Evolutionary conservation across 2,888 invertebrate species (phyloP), one percentile per base, ranked within the genome.

Genomic region (Megamerina dolium): DNA sequence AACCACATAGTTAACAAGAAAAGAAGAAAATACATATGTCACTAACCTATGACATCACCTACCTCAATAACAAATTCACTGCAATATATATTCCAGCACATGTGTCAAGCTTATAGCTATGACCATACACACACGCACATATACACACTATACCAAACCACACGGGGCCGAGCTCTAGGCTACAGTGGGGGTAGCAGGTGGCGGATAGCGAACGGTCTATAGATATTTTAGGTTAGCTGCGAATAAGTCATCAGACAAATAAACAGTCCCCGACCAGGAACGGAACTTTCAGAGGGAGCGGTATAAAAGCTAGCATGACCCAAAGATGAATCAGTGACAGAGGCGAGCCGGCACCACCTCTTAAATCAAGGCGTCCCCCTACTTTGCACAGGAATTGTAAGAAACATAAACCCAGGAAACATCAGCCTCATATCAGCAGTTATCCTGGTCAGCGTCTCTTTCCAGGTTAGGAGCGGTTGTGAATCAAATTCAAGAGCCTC

Each of bases 251-350:
- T 30, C 12, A 30, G 30, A 30, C 13, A 30, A 30, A 30, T 30
- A 30, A 30, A 13, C 30, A 30, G 30, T 30, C 30, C 30, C 30
- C 30, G 30, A 30, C 30, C 30, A 30, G 10, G 30, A 30, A 2
- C 30, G 30, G 13, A 10, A 30, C 13, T n/a, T 13, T 30, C 13
- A 13, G 10, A n/a, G 30, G 30, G 30, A 10, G 30, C 30, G 30
- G 30, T 30, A 30, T n/a, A 30, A 30, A 30, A n/a, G 30, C 30
- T 13, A 30, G 30, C 30, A 30, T 9, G 30, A 30, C 30, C 30
- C 30, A 13, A 30, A 30, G 30, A 30, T 30, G 30, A 30, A 13
- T 30, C 12, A n/a, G 30, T 13, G 30, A 30, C 30, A 30, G 30
- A 30, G 30, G 30, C 30, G 30, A 30, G 10, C 13, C 10, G 30